These are phyloP conservation scores for Pomacea maculata DNA, from an alignment of 1,140 invertebrate species.

Conservation along the genomic window DNA sequence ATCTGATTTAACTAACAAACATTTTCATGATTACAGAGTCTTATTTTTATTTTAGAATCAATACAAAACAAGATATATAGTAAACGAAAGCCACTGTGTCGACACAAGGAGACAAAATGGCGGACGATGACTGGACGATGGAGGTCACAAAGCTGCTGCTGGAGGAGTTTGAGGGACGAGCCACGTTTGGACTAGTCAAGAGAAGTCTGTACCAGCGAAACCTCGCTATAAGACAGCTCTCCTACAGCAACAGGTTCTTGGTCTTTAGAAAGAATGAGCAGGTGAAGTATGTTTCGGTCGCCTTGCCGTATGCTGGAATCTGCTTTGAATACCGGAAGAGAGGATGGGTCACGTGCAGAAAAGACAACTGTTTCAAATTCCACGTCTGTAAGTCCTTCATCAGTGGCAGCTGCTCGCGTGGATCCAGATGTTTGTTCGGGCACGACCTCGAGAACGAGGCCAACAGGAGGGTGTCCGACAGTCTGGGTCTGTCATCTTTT, in stretches of 20 bases:
- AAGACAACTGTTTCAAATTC: neutral
- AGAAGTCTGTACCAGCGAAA: neutral
- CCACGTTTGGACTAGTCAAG: neutral
- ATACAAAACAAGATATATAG: too few relatives aligned
- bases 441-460: slow-evolving; percentile 5
- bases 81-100: too few relatives aligned
- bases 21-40: too few relatives aligned
- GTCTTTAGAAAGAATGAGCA: neutral
- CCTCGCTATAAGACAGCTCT: neutral
- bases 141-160: slow-evolving; percentile 10
- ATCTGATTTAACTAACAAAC: too few relatives aligned
- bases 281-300: neutral
- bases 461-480: neutral
- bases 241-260: neutral
- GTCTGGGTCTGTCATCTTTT: neutral
- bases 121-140: neutral
- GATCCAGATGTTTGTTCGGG: neutral
- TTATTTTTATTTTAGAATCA: too few relatives aligned
- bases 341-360: neutral
- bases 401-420: neutral
- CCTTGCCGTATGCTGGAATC: neutral
- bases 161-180: slow-evolving; percentile 3
- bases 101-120: neutral
- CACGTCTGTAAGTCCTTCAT: slow-evolving; percentile 8
- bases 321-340: slow-evolving; percentile 6